Evolutionary conservation across 2,888 invertebrate genomes (phyloP).

Genomic region (Apodemia zela): DNA sequence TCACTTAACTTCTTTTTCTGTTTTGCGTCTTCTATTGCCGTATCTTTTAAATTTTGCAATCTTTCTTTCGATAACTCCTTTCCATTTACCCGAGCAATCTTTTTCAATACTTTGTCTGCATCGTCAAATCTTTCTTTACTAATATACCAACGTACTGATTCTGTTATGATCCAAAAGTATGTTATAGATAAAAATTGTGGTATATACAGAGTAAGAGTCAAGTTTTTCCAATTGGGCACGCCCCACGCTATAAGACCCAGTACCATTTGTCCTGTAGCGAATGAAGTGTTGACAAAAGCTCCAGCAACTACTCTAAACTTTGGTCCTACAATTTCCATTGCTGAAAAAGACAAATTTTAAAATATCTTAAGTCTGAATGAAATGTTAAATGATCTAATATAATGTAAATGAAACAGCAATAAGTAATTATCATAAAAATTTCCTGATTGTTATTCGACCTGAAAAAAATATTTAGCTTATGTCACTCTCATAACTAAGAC

Average conservation of each 20-base stretch:
- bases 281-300: conserved; percentile 85
- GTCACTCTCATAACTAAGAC: no score
- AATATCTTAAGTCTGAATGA: no score
- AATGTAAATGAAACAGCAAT: no score
- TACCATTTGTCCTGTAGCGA: conserved; percentile 86
- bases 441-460: no score
- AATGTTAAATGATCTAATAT: background rate
- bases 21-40: conserved; percentile 55
- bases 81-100: conserved; percentile 83
- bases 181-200: conserved; percentile 85
- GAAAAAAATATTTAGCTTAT: no score
- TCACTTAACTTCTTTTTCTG: conserved; percentile 24
- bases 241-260: conserved; percentile 86
- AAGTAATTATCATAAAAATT: no score
- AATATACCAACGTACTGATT: conserved; percentile 89
- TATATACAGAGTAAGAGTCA: conserved; percentile 84
- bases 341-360: conserved; percentile 50
- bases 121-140: conserved; percentile 84
- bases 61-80: conserved; percentile 77
- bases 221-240: conserved; percentile 84
- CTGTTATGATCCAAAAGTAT: conserved; percentile 86
- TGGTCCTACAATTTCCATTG: conserved; percentile 89
- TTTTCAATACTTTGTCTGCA: conserved; percentile 81
- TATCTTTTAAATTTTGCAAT: conserved; percentile 57
- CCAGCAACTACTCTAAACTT: conserved; percentile 86